Base-by-base conservation (phyloP, 2,113 vertebrate species). In the Salvelinus sp. region DNA sequence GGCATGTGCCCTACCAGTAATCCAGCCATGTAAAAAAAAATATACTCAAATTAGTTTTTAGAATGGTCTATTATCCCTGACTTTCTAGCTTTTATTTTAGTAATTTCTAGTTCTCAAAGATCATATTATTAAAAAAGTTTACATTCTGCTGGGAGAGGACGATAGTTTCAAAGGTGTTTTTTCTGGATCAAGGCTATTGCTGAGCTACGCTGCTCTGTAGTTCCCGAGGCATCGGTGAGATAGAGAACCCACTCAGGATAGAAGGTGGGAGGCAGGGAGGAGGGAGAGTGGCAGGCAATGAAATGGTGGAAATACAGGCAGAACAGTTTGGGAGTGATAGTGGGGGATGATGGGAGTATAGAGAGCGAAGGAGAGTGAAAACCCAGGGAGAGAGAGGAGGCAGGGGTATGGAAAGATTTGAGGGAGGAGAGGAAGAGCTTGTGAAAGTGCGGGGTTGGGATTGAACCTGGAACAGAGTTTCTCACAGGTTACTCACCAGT, bases 361-460 rank as follows among this genome's bases (percentile, higher is more conserved):
- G 69, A 67, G 14, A 1, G 25, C 25, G 20, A 60, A 6, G 16
- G 58, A 60, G n/a, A 6, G 58, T 1, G 48, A 12, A 16, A 14
- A 14, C 48, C 3, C 12, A 67, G 25, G 16, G 23, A 18, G 27
- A 67, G 86, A 79, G 75, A 69, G 69, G 66, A 82, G 83, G 12
- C 10, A 16, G 14, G 48, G 48, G 48, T 50, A 50, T 76, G 80
- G 58, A 60, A 20, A 63, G 60, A 14, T 50, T 50, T 13, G 0
- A 70, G 38, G 62, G 38, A 63, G 70, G 27, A 74, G 76, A 20
- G 48, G 60, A 72, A 63, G 79, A 44, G 54, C 80, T 82, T 79
- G 79, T 80, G 80, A 90, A 75, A 92, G 88, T 88, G 83, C 23
- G 80, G 83, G 74, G 82, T 90, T 82, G 82, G 83, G 86, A 54